These are phyloP conservation scores for Mesembrinibis cayennensis DNA, from an alignment of 2,113 vertebrate species.

Conservation along the genomic window DNA sequence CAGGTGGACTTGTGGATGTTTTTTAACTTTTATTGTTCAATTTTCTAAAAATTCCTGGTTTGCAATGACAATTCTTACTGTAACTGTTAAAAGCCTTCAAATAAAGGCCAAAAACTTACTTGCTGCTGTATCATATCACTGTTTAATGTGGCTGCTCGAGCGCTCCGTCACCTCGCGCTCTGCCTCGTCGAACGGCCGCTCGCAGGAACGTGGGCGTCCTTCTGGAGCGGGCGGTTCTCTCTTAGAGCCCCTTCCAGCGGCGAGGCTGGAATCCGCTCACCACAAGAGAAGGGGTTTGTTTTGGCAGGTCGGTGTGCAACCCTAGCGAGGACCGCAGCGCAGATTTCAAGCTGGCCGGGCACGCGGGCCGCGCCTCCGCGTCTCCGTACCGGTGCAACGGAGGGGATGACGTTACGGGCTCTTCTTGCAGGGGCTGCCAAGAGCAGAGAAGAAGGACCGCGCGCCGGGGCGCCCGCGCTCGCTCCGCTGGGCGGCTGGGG, in stretches of 20 bases:
- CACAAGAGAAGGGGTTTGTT: neutral
- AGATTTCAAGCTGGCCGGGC: neutral
- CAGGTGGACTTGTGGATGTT: conserved; percentile 51
- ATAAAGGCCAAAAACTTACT: conserved; percentile 51
- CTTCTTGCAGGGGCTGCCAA: neutral
- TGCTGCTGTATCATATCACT: neutral
- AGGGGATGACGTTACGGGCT: neutral
- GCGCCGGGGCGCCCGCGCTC: neutral
- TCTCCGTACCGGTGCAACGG: neutral
- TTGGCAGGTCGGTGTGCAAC: neutral
- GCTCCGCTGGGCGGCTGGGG: neutral
- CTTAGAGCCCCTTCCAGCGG: neutral
- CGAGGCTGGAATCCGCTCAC: neutral
- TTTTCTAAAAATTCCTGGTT: conserved; percentile 41
- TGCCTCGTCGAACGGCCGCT: neutral
- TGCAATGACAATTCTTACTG: conserved; percentile 71
- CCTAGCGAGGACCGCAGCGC: rapidly evolving
- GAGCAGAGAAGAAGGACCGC: neutral
- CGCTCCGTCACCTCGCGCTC: rapidly evolving
- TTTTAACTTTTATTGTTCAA: conserved; percentile 45
- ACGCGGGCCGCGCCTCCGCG: rapidly evolving
- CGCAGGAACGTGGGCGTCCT: neutral
- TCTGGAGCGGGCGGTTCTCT: neutral
- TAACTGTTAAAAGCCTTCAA: conserved; percentile 61
- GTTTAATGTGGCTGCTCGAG: neutral